These are phyloP conservation scores for Chrysemys picta DNA, from an alignment of 2,113 vertebrate species.

Conservation along the genomic window DNA sequence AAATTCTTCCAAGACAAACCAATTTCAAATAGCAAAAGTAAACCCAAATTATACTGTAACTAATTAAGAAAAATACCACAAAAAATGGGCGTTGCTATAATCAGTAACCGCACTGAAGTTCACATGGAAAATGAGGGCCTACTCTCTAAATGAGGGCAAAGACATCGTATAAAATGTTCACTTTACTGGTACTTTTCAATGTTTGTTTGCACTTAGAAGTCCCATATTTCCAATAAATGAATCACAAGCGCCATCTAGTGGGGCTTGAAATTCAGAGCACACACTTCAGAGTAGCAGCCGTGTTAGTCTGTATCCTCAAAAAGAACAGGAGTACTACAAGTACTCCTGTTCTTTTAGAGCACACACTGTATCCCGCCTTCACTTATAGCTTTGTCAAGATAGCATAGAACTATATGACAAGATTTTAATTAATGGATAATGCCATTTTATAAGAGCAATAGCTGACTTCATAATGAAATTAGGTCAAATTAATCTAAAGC, in stretches of 20 bases:
- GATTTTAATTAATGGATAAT: neutral
- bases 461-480: neutral
- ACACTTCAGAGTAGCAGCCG: neutral
- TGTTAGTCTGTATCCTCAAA: no score
- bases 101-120: neutral
- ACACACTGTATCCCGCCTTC: neutral
- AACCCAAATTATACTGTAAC: neutral
- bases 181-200: neutral
- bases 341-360: neutral
- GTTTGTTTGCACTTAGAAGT: neutral
- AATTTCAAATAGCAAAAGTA: neutral
- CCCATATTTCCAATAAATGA: neutral
- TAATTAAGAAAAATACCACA: neutral
- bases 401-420: neutral
- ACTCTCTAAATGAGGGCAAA: neutral
- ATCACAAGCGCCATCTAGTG: conserved; percentile 29
- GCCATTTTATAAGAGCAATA: neutral
- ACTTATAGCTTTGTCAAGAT: neutral
- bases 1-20: neutral
- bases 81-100: neutral
- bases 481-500: neutral
- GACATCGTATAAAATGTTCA: neutral
- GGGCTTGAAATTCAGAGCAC: neutral
- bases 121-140: neutral
- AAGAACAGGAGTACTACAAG: no score